phyloP scores from a whole-genome alignment of 2,113 vertebrate species.

The Spermophilus dauricus region DNA sequence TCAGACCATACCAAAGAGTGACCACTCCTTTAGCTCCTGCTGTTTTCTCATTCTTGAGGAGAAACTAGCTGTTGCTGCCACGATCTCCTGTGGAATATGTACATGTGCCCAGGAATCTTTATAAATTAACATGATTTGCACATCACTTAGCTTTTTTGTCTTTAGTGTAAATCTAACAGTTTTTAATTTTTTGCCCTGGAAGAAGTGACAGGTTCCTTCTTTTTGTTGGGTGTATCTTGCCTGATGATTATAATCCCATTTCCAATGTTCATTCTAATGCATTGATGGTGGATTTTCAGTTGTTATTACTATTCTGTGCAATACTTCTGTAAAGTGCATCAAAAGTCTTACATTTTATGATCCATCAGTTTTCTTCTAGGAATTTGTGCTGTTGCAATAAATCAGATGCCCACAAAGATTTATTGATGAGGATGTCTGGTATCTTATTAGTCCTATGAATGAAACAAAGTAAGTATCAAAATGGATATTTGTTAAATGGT shows the following conservation, averaged over 20 bases:
- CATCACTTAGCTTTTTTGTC: background rate
- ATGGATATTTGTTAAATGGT: background rate
- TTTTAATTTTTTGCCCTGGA: background rate
- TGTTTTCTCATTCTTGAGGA: slow-evolving; percentile 27
- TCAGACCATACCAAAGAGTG: background rate
- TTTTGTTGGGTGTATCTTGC: background rate
- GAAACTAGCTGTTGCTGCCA: background rate
- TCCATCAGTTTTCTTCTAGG: background rate
- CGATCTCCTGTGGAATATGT: background rate
- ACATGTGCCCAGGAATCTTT: background rate
- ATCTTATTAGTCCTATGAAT: background rate
- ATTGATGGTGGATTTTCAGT: background rate
- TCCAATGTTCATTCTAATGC: background rate
- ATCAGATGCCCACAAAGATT: background rate
- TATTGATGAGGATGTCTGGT: background rate
- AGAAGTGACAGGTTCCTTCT: background rate
- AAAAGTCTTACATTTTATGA: background rate
- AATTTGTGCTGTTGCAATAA: background rate
- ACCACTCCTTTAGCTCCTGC: background rate
- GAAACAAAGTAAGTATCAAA: background rate
- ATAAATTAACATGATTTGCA: background rate
- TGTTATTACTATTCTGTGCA: background rate
- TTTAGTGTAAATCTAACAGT: background rate
- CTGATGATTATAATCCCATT: background rate
- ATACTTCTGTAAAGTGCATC: background rate